A percentile compares a stretch with the other conserved stretches of the same genome.
phyloP scores from a whole-genome alignment of 2,113 vertebrate genomes.

The Trogon melanurus region DNA sequence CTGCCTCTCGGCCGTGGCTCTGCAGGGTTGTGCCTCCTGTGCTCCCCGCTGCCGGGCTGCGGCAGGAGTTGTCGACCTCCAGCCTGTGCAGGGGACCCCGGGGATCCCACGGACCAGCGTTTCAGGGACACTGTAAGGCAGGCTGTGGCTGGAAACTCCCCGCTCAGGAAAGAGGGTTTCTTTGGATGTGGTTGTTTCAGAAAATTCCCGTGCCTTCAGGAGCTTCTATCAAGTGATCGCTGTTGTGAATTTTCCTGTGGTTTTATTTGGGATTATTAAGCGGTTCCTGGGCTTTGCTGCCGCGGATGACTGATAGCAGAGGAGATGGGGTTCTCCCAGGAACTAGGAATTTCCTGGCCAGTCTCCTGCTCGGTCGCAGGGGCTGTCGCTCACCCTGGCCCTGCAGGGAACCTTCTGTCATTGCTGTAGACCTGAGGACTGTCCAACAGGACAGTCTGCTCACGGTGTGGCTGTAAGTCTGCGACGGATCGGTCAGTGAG shows the following conservation, averaged over 20 bases:
- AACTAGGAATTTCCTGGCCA: neutral
- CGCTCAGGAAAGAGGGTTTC: rapidly evolving
- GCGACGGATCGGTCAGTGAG: neutral
- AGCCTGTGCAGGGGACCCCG: neutral
- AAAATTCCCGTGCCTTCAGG: neutral
- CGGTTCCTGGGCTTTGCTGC: neutral
- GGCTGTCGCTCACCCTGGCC: rapidly evolving
- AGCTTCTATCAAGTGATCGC: neutral
- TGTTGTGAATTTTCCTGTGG: neutral
- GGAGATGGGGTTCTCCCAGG: neutral
- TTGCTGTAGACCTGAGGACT: neutral
- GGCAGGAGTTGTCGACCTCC: neutral
- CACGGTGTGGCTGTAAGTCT: rapidly evolving
- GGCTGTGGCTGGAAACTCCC: neutral
- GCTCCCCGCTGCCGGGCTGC: rapidly evolving
- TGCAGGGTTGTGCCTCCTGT: neutral
- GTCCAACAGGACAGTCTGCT: neutral
- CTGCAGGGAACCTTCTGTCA: rapidly evolving
- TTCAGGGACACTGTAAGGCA: neutral
- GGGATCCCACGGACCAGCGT: rapidly evolving
- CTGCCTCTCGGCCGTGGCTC: neutral
- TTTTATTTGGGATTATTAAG: neutral
- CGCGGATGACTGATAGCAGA: neutral
- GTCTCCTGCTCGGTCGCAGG: no score
- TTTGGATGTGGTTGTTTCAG: neutral